Evolutionary conservation across 2,113 vertebrate species (phyloP).

Genomic region (Myotis davidii): DNA sequence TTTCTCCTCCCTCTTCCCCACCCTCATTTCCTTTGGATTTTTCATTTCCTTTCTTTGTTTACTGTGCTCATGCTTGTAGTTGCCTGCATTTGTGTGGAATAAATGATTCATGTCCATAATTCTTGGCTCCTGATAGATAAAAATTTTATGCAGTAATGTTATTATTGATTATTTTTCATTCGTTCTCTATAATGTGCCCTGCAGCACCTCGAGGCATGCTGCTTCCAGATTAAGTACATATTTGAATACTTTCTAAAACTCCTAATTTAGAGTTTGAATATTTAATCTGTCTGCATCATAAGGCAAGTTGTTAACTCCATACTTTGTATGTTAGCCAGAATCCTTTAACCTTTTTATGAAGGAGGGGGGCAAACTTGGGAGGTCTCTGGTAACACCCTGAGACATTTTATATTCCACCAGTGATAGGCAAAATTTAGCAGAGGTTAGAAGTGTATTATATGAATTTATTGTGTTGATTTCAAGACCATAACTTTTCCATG

Average conservation of each 20-base stretch:
- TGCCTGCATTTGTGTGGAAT: conserved; percentile 64
- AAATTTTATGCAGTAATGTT: conserved; percentile 61
- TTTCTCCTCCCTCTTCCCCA: conserved; percentile 46
- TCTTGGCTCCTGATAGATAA: conserved; percentile 62
- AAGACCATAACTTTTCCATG: conserved; percentile 25
- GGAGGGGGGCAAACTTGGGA: not conserved
- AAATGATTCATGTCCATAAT: conserved; percentile 77
- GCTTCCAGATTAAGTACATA: conserved; percentile 39
- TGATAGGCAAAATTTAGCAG: not conserved
- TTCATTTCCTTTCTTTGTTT: conserved; percentile 80
- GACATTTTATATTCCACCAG: conserved; percentile 15
- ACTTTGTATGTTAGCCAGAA: conserved; percentile 18
- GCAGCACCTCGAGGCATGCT: not conserved
- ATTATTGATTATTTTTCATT: conserved; percentile 68
- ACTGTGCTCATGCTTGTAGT: conserved; percentile 47
- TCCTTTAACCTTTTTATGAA: conserved; percentile 1
- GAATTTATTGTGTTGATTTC: conserved; percentile 34
- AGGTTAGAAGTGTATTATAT: not conserved
- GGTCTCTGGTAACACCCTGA: not conserved
- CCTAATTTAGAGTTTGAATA: conserved; percentile 47
- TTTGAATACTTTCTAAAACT: conserved; percentile 46
- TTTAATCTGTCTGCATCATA: conserved; percentile 30
- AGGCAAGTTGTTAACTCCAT: conserved; percentile 41
- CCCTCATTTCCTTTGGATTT: conserved; percentile 72
- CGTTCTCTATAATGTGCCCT: not conserved